Conservation (phyloP, 2,113 vertebrate species). For the Cisticola juncidis region DNA sequence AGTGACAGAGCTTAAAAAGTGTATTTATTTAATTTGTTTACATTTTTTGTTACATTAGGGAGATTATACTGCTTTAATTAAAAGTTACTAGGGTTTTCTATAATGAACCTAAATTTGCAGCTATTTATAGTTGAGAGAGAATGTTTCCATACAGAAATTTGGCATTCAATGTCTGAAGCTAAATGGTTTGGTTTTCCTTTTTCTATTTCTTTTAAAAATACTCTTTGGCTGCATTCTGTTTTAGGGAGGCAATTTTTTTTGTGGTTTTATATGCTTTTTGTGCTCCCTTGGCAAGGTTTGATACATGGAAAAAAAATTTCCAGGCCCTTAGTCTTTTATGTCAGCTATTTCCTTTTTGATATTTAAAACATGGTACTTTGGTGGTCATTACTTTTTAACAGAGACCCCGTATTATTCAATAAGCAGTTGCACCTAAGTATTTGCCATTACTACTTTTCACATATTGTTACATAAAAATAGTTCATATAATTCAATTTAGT, state of each 20-base stretch:
- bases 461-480: background rate
- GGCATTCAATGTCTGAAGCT: background rate
- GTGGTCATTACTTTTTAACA: conserved; percentile 43
- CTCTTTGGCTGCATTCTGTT: conserved; percentile 16
- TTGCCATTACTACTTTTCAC: background rate
- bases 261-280: conserved; percentile 43
- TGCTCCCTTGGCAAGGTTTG: conserved; percentile 50
- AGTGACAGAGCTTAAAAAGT: background rate
- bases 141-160: conserved; percentile 42
- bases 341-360: conserved; percentile 48
- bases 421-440: background rate
- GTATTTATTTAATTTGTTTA: conserved; percentile 26
- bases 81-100: conserved; percentile 4
- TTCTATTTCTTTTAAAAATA: background rate
- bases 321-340: conserved; percentile 50
- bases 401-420: conserved; percentile 23
- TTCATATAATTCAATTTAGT: background rate
- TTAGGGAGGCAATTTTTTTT: background rate
- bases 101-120: conserved; percentile 17
- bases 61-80: conserved; percentile 28
- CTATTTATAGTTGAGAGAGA: conserved; percentile 40
- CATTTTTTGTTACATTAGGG: background rate
- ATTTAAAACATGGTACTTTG: conserved; percentile 5
- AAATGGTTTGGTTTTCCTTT: background rate
- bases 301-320: conserved; percentile 54